phyloP scores from a whole-genome alignment of 37 sponge, comb jelly and placozoan genomes.

The Halisarca cf. caerulea region DNA sequence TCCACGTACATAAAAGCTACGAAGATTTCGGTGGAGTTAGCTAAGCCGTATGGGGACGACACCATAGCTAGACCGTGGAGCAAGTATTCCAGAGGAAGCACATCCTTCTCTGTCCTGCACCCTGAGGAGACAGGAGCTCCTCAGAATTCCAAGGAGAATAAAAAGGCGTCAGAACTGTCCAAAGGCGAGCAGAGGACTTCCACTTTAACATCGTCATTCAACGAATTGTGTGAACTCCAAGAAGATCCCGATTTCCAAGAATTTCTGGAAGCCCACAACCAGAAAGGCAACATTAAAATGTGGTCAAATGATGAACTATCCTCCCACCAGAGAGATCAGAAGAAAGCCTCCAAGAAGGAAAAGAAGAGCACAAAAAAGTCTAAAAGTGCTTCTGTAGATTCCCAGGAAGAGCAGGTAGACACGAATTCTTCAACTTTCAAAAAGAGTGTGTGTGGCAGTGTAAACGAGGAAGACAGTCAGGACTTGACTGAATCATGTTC shows the following conservation, averaged over 20 bases:
- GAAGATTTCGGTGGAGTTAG: slow-evolving; percentile 83
- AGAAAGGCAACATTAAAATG: slow-evolving; percentile 43
- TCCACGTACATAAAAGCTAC: slow-evolving; percentile 80
- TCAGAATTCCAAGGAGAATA: neutral
- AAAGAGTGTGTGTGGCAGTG: neutral
- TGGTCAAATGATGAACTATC: slow-evolving; percentile 67
- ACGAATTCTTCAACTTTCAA: neutral
- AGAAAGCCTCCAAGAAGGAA: neutral
- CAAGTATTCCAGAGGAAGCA: slow-evolving; percentile 84
- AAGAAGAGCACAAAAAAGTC: neutral
- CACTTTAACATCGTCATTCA: slow-evolving; percentile 13
- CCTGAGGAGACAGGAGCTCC: slow-evolving; percentile 16
- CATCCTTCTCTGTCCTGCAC: slow-evolving; percentile 34
- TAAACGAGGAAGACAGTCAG: slow-evolving; percentile 35
- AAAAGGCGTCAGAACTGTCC: neutral
- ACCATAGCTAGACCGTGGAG: slow-evolving; percentile 91
- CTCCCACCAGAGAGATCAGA: neutral
- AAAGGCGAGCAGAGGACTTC: slow-evolving; percentile 29
- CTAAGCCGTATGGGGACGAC: slow-evolving; percentile 75
- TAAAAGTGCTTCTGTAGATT: neutral
- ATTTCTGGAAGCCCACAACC: slow-evolving; percentile 74
- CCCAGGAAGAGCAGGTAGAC: neutral
- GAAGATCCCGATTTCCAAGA: slow-evolving; percentile 85
- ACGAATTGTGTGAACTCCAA: slow-evolving; percentile 44
- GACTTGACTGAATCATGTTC: neutral